Percentiles rank a stretch among this genome's conserved stretches.
These are phyloP conservation scores for Characodon lateralis DNA, from an alignment of 2,797 vertebrate genomes.

Conservation along the genomic window DNA sequence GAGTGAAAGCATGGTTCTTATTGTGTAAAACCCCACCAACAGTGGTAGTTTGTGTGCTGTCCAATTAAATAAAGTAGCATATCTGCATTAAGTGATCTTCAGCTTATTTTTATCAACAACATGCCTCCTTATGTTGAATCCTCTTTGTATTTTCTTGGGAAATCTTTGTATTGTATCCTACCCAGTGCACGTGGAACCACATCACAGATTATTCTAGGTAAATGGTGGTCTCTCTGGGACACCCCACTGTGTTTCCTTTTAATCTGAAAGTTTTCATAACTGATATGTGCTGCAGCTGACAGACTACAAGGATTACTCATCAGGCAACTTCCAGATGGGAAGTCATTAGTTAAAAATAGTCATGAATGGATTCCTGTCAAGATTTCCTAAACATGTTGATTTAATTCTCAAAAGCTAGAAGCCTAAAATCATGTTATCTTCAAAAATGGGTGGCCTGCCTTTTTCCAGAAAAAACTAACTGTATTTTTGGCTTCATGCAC, in stretches of 20 bases:
- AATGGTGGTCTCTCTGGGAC: conserved; percentile 35
- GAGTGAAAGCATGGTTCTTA: conserved; percentile 39
- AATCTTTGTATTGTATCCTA: background rate
- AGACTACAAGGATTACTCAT: conserved; percentile 49
- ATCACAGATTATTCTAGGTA: conserved; percentile 29
- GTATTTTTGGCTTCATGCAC: background rate
- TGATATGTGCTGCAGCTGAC: conserved; percentile 44
- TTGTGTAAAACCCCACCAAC: conserved; percentile 53
- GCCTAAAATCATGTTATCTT: background rate
- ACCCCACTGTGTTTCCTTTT: conserved; percentile 44
- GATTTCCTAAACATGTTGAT: background rate
- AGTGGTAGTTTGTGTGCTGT: conserved; percentile 65
- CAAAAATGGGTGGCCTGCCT: background rate
- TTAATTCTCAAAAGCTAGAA: background rate
- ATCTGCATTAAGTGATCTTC: conserved; percentile 58
- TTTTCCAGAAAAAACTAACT: background rate
- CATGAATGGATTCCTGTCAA: background rate
- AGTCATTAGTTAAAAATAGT: conserved; percentile 57
- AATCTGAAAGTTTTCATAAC: conserved; percentile 47
- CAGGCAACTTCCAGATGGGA: conserved; percentile 51
- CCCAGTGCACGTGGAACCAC: background rate
- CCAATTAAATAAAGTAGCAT: conserved; percentile 44
- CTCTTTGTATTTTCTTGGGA: conserved; percentile 8
- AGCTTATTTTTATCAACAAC: background rate
- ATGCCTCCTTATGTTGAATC: background rate